These are phyloP conservation scores for Pachyrhynchus sulphureomaculatus DNA, from an alignment of 1,140 invertebrate genomes.

Conservation along the genomic window DNA sequence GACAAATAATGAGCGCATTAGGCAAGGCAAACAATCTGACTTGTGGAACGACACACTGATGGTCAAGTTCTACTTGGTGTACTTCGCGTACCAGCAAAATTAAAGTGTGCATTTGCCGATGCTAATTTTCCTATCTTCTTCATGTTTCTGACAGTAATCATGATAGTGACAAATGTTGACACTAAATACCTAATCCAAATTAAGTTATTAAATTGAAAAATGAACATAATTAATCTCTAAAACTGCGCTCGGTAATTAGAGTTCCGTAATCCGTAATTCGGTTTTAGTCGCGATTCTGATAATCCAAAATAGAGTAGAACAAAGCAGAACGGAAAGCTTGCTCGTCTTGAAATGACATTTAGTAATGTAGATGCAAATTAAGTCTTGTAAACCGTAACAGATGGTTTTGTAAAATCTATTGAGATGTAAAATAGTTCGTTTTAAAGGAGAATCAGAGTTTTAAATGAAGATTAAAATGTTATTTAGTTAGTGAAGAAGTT, in stretches of 20 bases:
- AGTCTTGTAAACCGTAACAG: slow-evolving; percentile 4
- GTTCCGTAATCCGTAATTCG: neutral
- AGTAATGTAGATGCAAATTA: slow-evolving; percentile 22
- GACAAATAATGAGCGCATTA: too few relatives aligned
- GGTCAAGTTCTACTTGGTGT: too few relatives aligned
- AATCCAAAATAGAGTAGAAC: neutral
- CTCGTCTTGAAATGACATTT: slow-evolving; percentile 9
- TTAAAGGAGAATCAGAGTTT: neutral
- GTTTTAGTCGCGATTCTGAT: neutral
- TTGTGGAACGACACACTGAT: too few relatives aligned
- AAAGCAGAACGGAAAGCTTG: neutral
- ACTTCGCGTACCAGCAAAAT: too few relatives aligned
- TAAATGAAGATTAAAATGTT: neutral
- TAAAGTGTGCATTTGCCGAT: too few relatives aligned
- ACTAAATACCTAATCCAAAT: neutral
- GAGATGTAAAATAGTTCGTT: neutral
- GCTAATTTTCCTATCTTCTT: too few relatives aligned
- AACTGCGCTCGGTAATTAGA: neutral
- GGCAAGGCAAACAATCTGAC: too few relatives aligned
- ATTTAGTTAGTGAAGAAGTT: too few relatives aligned
- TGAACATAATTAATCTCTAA: neutral
- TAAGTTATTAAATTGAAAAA: neutral
- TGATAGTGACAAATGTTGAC: neutral
- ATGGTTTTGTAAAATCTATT: neutral
- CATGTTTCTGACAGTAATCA: neutral